Conservation (phyloP, 2,113 vertebrate genomes). For the Trogon surrucura region DNA sequence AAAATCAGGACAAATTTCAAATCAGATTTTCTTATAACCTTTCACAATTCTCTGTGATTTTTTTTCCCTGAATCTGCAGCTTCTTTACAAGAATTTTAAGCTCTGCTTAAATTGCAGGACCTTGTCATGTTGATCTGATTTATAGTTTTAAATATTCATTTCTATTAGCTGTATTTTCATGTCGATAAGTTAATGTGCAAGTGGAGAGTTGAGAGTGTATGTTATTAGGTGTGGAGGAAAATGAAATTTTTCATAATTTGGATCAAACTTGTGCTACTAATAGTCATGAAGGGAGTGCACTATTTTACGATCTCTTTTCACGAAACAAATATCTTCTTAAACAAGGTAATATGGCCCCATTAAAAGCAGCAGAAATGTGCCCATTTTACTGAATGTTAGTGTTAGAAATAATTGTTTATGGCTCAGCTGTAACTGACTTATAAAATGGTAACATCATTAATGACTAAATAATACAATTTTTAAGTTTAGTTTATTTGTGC, state of each 20-base stretch:
- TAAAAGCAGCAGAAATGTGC: not conserved
- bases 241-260: not conserved
- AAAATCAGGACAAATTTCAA: not conserved
- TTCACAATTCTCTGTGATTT: not conserved
- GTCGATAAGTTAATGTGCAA: not conserved
- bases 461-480: not conserved
- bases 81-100: not conserved
- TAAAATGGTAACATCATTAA: not conserved
- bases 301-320: not conserved
- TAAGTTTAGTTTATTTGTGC: not conserved
- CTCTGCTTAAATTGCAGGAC: not conserved
- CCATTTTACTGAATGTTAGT: not conserved
- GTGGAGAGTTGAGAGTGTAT: not conserved
- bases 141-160: not conserved
- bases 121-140: not conserved
- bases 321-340: not conserved
- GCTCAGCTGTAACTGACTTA: not conserved
- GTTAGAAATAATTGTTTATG: not conserved
- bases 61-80: not conserved
- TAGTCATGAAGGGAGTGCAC: fast-evolving
- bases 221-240: not conserved
- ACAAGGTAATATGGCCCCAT: not conserved
- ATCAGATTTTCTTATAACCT: not conserved
- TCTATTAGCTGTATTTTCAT: not conserved
- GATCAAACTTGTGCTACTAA: not conserved